Evolutionary conservation across 2,113 vertebrate genomes (phyloP).

Genomic region (Apaloderma vittatum): DNA sequence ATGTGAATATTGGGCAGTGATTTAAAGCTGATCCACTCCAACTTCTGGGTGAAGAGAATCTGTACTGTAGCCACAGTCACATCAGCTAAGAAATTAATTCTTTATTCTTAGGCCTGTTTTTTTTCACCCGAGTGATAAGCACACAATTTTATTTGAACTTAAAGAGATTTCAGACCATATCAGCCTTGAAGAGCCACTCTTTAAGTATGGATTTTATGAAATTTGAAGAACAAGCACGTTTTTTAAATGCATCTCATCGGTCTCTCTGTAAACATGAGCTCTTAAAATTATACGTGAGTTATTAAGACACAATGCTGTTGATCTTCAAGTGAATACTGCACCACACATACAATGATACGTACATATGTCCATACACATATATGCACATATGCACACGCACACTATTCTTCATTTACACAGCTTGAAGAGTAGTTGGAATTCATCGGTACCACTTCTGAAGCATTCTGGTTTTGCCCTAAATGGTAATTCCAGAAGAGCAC

Average conservation of each 20-base stretch:
- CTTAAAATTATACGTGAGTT: background rate
- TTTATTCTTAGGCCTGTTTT: slow-evolving; percentile 13
- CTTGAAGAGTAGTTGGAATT: slow-evolving; percentile 6
- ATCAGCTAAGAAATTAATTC: background rate
- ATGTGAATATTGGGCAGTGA: background rate
- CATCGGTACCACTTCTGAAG: background rate
- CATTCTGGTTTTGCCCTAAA: background rate
- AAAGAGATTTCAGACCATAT: slow-evolving; percentile 3
- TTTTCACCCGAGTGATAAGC: background rate
- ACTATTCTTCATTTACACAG: background rate
- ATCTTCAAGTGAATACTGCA: background rate
- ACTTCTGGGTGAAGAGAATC: background rate
- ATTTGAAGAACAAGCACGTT: background rate
- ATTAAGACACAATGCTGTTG: background rate
- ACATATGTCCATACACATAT: background rate
- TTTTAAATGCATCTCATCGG: background rate
- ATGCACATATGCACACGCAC: background rate
- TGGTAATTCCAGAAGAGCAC: background rate
- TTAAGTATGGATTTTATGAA: background rate
- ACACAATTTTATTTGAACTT: slow-evolving; percentile 29
- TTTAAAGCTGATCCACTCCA: background rate
- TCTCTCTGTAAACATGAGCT: background rate
- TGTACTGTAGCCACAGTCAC: background rate
- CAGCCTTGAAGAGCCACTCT: background rate
- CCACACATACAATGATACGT: background rate